A percentile compares a stretch with the other conserved stretches of the same genome.
phyloP scores from a whole-genome alignment of 2,888 invertebrate genomes.

The Caenorhabditis afra region DNA sequence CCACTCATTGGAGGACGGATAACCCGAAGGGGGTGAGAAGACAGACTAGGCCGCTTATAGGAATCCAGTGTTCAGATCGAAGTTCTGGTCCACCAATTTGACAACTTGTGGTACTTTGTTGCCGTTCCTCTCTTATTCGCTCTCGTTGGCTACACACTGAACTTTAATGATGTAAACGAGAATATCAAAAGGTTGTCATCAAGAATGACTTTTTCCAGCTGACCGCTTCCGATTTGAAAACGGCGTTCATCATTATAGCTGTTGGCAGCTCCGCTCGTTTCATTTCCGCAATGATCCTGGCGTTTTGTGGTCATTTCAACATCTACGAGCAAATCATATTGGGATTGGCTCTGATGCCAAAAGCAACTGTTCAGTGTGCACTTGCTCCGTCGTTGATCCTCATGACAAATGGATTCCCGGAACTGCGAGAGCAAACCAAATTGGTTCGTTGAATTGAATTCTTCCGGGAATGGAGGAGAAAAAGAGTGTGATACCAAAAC shows the following conservation, averaged over 20 bases:
- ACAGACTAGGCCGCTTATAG: not conserved
- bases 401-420: slow-evolving; percentile 49
- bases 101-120: slow-evolving; percentile 61
- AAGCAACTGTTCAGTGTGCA: slow-evolving; percentile 66
- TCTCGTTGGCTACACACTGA: slow-evolving; percentile 60
- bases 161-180: slow-evolving; percentile 49
- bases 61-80: slow-evolving; percentile 33
- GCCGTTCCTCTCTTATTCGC: slow-evolving; percentile 61
- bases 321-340: slow-evolving; percentile 59
- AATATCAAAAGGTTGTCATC: too few relatives aligned
- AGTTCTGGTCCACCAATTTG: slow-evolving; percentile 49
- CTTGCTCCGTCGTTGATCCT: slow-evolving; percentile 55
- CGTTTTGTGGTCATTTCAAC: slow-evolving; percentile 48
- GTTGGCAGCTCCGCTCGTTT: slow-evolving; percentile 45
- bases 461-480: too few relatives aligned
- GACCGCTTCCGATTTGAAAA: slow-evolving; percentile 34
- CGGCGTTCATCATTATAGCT: slow-evolving; percentile 37
- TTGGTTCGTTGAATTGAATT: slow-evolving; percentile 29
- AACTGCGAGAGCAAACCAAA: slow-evolving; percentile 44
- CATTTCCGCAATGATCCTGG: slow-evolving; percentile 47
- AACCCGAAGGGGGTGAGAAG: slow-evolving; percentile 37
- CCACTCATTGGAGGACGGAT: slow-evolving; percentile 63
- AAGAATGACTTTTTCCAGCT: too few relatives aligned
- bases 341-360: slow-evolving; percentile 55
- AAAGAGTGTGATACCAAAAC: too few relatives aligned